Conservation (phyloP, 2,797 vertebrate species). For the Vireo griseus region DNA sequence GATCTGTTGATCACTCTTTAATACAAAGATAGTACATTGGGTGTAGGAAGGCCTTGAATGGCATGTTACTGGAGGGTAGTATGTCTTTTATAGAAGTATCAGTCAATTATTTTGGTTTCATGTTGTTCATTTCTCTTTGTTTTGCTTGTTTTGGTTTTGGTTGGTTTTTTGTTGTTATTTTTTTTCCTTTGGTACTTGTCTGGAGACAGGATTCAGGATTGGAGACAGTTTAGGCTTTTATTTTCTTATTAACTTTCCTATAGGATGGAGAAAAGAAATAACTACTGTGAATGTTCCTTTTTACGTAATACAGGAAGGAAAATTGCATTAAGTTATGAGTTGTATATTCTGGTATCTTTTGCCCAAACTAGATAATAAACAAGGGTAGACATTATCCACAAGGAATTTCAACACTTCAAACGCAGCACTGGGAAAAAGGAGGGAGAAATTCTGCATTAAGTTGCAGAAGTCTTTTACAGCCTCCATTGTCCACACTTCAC, state of each 20-base stretch:
- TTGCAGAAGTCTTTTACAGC: background rate
- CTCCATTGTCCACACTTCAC: background rate
- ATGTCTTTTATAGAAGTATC: background rate
- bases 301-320: background rate
- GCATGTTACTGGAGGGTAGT: background rate
- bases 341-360: background rate
- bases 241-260: background rate
- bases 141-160: background rate
- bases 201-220: background rate
- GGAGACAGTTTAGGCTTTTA: background rate
- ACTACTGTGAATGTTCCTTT: background rate
- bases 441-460: background rate
- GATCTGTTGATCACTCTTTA: background rate
- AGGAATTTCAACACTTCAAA: background rate
- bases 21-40: background rate
- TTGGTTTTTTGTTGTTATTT: background rate
- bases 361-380: background rate
- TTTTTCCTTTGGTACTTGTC: background rate
- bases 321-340: background rate
- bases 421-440: background rate
- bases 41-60: background rate
- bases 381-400: background rate
- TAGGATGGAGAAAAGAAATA: background rate
- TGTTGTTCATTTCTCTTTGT: background rate
- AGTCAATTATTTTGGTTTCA: background rate